A percentile compares a stretch with the other conserved stretches of the same genome.
Conservation (phyloP, 30 jellyfish, hydroid and myxozoan genomes). For the Hydractinia symbiolongicarpus region DNA sequence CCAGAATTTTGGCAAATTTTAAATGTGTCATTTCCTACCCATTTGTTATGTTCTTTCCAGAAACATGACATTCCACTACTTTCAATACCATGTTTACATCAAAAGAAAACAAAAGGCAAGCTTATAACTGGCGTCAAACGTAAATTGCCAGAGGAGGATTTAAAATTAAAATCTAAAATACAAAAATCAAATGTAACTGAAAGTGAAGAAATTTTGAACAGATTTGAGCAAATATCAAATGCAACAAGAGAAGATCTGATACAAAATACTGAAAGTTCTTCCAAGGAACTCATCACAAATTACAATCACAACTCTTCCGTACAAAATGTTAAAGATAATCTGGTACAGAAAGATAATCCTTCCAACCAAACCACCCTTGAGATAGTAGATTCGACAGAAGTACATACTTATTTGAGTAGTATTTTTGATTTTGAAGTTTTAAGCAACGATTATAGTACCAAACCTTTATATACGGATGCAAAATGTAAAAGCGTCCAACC, state of each 20-base stretch:
- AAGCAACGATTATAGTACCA: background rate
- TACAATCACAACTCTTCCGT: no score
- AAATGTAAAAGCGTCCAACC: background rate
- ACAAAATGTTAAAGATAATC: no score
- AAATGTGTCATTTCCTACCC: background rate
- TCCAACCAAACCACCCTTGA: no score
- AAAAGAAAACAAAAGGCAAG: background rate
- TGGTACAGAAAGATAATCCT: no score
- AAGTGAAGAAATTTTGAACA: no score
- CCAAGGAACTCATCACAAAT: no score
- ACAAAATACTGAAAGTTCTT: no score
- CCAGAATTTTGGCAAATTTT: background rate
- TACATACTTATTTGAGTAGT: background rate
- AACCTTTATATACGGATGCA: conserved; percentile 1
- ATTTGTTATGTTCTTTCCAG: conserved; percentile 33
- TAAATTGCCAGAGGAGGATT: background rate
- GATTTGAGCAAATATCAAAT: no score
- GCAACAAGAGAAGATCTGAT: no score
- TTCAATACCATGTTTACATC: conserved; percentile 83
- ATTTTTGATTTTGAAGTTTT: conserved; percentile 1
- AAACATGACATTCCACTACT: conserved; percentile 62
- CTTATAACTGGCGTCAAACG: background rate
- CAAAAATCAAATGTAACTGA: no score
- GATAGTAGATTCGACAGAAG: no score
- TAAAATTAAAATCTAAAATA: no score